phyloP scores from a whole-genome alignment of 2,888 invertebrate genomes.

The Lottia scabra region DNA sequence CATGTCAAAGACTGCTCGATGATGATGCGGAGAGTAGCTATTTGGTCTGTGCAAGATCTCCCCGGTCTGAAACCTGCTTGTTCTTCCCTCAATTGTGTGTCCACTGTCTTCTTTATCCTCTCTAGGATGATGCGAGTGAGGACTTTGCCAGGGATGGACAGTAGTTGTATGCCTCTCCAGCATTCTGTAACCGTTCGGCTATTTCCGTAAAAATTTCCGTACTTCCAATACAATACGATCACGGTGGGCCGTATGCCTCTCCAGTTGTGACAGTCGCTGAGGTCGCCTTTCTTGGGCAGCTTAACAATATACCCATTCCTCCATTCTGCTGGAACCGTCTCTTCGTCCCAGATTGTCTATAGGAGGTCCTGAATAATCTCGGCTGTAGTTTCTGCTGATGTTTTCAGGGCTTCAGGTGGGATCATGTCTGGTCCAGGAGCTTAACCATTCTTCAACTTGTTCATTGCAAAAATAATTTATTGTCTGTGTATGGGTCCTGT shows the following conservation, averaged over 20 bases:
- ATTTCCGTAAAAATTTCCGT: no score
- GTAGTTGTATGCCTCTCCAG: no score
- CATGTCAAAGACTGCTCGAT: conserved; percentile 36
- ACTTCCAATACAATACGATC: no score
- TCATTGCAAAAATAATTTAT: conserved; percentile 7
- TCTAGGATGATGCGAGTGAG: conserved; percentile 13
- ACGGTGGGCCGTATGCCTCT: no score
- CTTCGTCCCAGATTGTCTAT: conserved; percentile 12
- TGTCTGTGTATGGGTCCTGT: conserved; percentile 2
- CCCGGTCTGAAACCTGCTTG: conserved; percentile 29
- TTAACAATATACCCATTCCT: conserved; percentile 11
- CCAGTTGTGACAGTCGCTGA: conserved; percentile 20
- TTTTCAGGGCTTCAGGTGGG: conserved; percentile 17
- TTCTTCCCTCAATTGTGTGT: conserved; percentile 18
- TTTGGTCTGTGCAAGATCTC: conserved; percentile 26
- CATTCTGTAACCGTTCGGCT: no score
- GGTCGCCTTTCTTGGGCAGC: no score
- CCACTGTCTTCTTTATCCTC: conserved; percentile 1
- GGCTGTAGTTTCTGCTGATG: conserved; percentile 9
- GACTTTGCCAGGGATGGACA: conserved; percentile 25
- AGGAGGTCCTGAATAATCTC: conserved; percentile 15
- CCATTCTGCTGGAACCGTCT: conserved; percentile 14
- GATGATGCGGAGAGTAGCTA: conserved; percentile 24
- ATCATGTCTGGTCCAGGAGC: conserved; percentile 16
- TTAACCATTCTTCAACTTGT: conserved; percentile 14